Base-by-base conservation (phyloP, 2,113 vertebrate species). In the Megatriorchis doriae region DNA sequence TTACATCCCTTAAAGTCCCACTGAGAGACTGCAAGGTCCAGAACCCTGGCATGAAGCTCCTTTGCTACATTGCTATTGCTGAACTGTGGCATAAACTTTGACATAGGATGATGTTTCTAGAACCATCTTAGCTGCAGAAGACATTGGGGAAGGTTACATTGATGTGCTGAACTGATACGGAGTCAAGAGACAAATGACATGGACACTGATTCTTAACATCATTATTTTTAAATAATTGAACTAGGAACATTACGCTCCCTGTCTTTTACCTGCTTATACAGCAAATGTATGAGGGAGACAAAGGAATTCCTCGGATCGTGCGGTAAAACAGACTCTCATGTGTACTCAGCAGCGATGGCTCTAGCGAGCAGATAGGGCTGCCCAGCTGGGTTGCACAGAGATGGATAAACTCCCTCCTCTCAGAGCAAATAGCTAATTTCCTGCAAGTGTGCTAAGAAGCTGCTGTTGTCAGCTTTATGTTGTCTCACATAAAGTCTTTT, bases 381-480 rank as follows among this genome's bases (percentile, higher is more conserved):
- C 81, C 45, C 40, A 26, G 88, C 38, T 29, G 79, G 55, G 63
- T 14, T 53, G 77, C 53, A 21, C 21, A 13, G 52, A 65, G 48
- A 25, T 56, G 63, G 65, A 38, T 52, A 27, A 92, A 61, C 72
- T 81, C 72, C 21, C 45, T 89, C 45, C 48, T 81, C 81, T 25
- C 7, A 0, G 25, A 78, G 84, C 58, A 71, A 77, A 52, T 7
- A 58, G 75, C 43, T 70, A 34, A 45, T 81, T 72, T 56, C 62
- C 65, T 50, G 31, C 32, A 48, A 43, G 43, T 29, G 23, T 58
- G 53, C 68, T 32, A 32, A 62, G 70, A 22, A 67, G 78, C 53
- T n/a, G 42, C 83, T 73, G 36, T 62, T 82, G 66, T 79, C 72
- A 73, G 66, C 93, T 79, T 83, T 61, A 32, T 62, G 59, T 79